Conservation (phyloP, 2,113 vertebrate species). For the Salvelinus fontinalis region DNA sequence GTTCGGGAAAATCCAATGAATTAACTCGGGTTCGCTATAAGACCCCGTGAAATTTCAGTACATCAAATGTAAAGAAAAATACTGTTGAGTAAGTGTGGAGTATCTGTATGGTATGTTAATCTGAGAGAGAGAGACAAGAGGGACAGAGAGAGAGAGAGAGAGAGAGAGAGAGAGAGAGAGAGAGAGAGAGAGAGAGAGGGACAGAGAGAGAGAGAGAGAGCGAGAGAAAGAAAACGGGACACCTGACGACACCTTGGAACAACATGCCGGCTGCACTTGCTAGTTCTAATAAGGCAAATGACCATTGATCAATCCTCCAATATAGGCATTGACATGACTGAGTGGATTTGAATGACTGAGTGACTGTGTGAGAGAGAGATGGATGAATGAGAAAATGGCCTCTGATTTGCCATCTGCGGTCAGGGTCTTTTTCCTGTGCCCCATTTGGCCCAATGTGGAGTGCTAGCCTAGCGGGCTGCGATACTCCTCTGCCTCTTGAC, state of each 20-base stretch:
- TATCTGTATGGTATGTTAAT: no score
- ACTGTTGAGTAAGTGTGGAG: no score
- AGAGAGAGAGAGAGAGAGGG: no score
- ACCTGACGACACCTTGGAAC: no score
- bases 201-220: no score
- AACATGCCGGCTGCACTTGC: no score
- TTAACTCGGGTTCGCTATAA: neutral
- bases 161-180: no score
- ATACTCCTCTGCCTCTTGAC: neutral
- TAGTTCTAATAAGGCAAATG: no score
- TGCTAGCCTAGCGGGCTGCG: neutral
- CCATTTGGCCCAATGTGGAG: constrained; percentile 49
- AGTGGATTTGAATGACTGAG: neutral
- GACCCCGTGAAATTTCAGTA: neutral
- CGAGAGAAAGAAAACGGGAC: neutral
- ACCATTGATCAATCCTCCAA: neutral
- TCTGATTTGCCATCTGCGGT: constrained; percentile 52
- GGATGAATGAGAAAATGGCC: constrained; percentile 47
- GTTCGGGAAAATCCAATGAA: no score
- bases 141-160: no score
- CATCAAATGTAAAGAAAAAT: no score
- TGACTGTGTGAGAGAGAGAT: constrained; percentile 31
- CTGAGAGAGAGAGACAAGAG: neutral
- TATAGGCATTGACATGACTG: neutral
- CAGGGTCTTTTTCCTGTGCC: constrained; percentile 42